Evolutionary conservation across 2,113 vertebrate species (phyloP).

Genomic region (Henicopernis longicauda): DNA sequence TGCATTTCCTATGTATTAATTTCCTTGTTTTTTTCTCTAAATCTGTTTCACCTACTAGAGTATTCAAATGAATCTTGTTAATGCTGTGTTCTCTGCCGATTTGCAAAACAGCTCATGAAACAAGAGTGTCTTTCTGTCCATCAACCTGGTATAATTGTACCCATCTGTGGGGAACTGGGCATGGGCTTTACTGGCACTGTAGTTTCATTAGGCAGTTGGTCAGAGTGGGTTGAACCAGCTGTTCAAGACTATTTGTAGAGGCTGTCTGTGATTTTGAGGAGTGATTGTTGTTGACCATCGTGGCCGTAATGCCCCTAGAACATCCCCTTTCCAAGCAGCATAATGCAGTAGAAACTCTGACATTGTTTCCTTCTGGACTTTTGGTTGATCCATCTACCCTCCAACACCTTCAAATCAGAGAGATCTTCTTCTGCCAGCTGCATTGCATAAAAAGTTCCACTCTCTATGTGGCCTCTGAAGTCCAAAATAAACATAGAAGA

Average conservation of each 20-base stretch:
- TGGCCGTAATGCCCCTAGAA: neutral
- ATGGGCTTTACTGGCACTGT: neutral
- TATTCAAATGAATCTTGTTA: neutral
- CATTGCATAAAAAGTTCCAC: neutral
- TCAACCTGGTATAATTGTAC: neutral
- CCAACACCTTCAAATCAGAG: neutral
- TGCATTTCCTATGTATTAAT: neutral
- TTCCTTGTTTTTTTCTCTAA: neutral
- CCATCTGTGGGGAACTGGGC: neutral
- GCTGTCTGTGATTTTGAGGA: neutral
- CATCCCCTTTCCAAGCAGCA: neutral
- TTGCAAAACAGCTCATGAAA: neutral
- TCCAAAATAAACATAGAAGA: conserved; percentile 16
- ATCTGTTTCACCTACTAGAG: neutral
- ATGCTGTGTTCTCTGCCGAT: neutral
- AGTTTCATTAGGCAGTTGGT: neutral
- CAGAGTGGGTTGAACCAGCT: neutral
- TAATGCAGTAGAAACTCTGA: neutral
- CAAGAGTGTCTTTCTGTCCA: neutral
- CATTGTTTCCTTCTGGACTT: neutral
- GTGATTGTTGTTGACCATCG: neutral
- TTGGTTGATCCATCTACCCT: neutral
- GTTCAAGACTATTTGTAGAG: neutral
- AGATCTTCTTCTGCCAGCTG: neutral
- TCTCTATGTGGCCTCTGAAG: neutral